Base-by-base conservation (phyloP, 2,888 invertebrate genomes). In the Ichneumon xanthorius region DNA sequence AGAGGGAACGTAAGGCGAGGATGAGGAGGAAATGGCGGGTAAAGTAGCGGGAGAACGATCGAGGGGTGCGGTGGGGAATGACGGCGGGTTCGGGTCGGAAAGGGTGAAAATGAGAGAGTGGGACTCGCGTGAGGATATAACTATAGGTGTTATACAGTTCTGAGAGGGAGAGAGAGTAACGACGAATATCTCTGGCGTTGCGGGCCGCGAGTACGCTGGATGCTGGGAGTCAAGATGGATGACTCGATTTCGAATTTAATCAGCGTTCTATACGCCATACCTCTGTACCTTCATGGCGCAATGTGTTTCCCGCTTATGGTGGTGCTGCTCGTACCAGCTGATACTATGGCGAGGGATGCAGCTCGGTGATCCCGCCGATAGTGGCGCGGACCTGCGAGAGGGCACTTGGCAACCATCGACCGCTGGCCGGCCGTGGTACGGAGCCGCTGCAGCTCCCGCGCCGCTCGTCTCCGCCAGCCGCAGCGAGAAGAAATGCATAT, bases 241-340 rank as follows among this genome's bases (percentile, higher is more conserved):
- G 77, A 77, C 77, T 67, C 77, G 77, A 77, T 77, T 77, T 77
- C 77, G 67, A 77, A 77, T 77, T 77, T 77, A 77, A 77, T 77
- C 76, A 76, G 76, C 76, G 76, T 65, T 65, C 65, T 76, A 67
- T 76, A 63, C 75, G 26, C 26, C 30, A 26, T 26, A 61, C 14
- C 22, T 48, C 76, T 14, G 67, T 19, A 33, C 19, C 6, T 22
- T 50, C 40, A 77, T 55, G 67, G 86, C 82, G 87, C 89, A 88
- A 89, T 88, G 88, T 88, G 88, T 89, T 87, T 14, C 4, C 87
- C 84, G 78, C 84, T 84, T 87, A 87, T 83, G 82, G 73, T 58
- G 63, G 63, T 19, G 11, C 22, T 4, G 19, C 26, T 58, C 11
- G 11, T 1, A 58, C 26, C 9, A 16, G 45, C 26, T 26, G 22